Conservation (phyloP, 2,797 vertebrate genomes). For the Atherinosoma microstoma region DNA sequence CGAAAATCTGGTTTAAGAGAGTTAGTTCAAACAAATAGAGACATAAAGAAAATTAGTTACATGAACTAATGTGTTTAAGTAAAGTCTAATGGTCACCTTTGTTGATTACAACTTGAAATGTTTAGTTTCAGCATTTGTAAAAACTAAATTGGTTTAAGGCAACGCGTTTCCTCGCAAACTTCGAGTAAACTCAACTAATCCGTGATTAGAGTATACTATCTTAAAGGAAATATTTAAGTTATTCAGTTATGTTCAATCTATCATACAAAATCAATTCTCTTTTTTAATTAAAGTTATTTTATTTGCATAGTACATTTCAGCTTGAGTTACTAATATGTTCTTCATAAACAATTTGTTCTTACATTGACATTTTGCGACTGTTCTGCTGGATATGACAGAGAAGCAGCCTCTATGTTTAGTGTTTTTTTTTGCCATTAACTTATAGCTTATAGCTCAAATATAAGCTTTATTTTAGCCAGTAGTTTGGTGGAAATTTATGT, state of each 20-base stretch:
- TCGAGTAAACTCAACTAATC: too few relatives aligned
- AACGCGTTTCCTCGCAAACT: too few relatives aligned
- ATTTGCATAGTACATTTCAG: neutral
- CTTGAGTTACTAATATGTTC: neutral
- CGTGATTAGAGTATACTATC: neutral
- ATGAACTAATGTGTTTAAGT: too few relatives aligned
- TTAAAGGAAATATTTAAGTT: neutral
- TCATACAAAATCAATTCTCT: neutral
- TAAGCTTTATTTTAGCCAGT: neutral
- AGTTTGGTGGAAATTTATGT: neutral
- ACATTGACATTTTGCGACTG: neutral
- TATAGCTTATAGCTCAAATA: neutral
- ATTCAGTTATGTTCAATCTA: neutral
- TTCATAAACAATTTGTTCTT: too few relatives aligned
- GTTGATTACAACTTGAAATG: too few relatives aligned
- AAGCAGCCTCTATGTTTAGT: neutral
- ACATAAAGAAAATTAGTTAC: too few relatives aligned
- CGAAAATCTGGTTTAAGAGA: too few relatives aligned
- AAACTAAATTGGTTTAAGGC: too few relatives aligned
- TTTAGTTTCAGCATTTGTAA: too few relatives aligned
- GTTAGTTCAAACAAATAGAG: too few relatives aligned
- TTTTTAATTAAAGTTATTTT: neutral
- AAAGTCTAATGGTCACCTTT: too few relatives aligned
- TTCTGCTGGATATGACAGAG: conserved; percentile 1
- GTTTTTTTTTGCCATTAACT: neutral